Evolutionary conservation across 2,888 invertebrate species (phyloP).

Genomic region (Drosophila rellima): DNA sequence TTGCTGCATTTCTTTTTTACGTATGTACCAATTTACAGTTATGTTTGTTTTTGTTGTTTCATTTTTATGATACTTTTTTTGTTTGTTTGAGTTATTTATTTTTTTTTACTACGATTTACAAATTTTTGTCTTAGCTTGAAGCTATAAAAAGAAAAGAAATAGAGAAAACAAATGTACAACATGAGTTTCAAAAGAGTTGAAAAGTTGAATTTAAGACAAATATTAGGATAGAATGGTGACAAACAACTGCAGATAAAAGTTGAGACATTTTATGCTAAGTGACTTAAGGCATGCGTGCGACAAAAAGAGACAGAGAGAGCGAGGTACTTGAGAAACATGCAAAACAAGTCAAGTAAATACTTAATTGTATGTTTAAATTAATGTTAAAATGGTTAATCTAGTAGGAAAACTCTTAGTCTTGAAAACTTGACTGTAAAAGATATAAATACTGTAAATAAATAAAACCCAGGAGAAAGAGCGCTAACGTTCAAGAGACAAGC

Average conservation of each 20-base stretch:
- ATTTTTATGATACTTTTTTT: slow-evolving; percentile 29
- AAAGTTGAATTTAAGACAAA: slow-evolving; percentile 22
- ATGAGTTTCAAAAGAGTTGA: slow-evolving; percentile 69
- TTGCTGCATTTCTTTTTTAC: slow-evolving; percentile 39
- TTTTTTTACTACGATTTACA: slow-evolving; percentile 50
- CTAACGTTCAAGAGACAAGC: too few species aligned
- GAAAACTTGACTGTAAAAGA: too few species aligned
- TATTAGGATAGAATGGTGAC: slow-evolving; percentile 16
- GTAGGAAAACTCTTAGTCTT: too few species aligned
- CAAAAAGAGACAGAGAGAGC: slow-evolving; percentile 22
- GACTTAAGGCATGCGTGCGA: slow-evolving; percentile 23
- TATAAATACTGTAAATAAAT: too few species aligned
- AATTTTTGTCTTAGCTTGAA: slow-evolving; percentile 70
- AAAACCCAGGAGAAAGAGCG: too few species aligned
- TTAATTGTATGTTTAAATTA: neutral
- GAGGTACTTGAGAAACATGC: slow-evolving; percentile 14
- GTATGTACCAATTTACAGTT: slow-evolving; percentile 77
- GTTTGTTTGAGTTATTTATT: slow-evolving; percentile 19
- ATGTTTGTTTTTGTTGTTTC: slow-evolving; percentile 50
- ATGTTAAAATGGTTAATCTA: too few species aligned
- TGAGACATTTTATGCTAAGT: slow-evolving; percentile 15
- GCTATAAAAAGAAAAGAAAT: slow-evolving; percentile 72
- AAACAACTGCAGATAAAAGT: neutral
- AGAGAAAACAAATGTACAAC: slow-evolving; percentile 80
- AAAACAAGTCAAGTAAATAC: neutral